Evolutionary conservation across 2,888 invertebrate genomes (phyloP), one percentile per base, ranked within the genome.

Genomic region (Rhamphomyia laevipes): DNA sequence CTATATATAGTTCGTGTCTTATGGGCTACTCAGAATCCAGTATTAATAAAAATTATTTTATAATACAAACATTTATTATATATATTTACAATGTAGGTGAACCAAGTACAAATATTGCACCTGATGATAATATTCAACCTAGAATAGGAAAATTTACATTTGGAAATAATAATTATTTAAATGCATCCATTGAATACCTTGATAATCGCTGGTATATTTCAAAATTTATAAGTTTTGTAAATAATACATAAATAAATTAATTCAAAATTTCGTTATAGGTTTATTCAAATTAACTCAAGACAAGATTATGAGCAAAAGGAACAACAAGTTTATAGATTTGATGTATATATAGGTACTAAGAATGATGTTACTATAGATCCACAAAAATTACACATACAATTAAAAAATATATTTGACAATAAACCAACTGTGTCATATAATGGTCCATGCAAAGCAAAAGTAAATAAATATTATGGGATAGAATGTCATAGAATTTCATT

Each of bases 241-340:
- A 23, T 30, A 23, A 9, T 23, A 18, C 7, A 13, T n/a, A n/a
- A n/a, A 35, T 16, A 40, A 40, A 18, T 16, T 40, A 6, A 15
- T 17, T 40, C 16, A 17, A 40, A 40, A 11, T 15, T 43, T 23
- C 11, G 11, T 45, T 18, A 11, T 18, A 65, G 64, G 63, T 50
- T 53, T 38, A 55, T 67, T 33, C 52, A 51, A 23, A 58, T 68
- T 18, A 61, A 60, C 33, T 60, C 51, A 56, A 74, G 74, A 49
- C 78, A 77, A 59, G 77, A 79, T 61, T 78, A 64, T 59, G 78
- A 78, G 58, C 71, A 68, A 2, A 65, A 68, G 0, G 61, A 58
- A 4, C 75, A 75, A 70, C 64, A 61, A 52, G 51, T 52, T 12
- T 78, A 77, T 59, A 58, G 64, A 52, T 74, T 78, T 52, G 45